Base-by-base conservation (phyloP, 2,113 vertebrate genomes). In the Tretioscincus oriximinensis region DNA sequence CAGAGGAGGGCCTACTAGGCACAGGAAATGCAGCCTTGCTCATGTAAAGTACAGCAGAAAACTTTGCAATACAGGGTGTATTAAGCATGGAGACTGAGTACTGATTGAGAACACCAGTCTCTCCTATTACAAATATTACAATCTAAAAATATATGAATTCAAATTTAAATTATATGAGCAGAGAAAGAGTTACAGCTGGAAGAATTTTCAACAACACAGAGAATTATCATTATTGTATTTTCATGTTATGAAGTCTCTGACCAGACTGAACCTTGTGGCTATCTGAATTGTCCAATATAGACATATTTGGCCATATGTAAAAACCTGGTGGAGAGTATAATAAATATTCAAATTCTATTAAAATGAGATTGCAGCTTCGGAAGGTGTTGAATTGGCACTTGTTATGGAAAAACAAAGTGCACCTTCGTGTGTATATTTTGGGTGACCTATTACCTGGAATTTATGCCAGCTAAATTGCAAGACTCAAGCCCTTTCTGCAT, bases 1-100 rank as follows among this genome's bases (percentile, higher is more conserved):
- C 90, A 87, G 81, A 31, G 88, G 91, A 84, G 87, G 92, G 85
- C 89, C 87, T 2, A 35, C 29, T 85, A 45, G 0, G 14, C 31
- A 22, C 14, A 58, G 45, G 7, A 22, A 85, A 21, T 54, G 1
- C 1, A 12, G 0, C 26, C 7, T 66, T 49, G 2, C 2, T 35
- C n/a, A 12, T 4, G 51, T n/a, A 77, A n/a, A n/a, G n/a, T 16
- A 0, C 0, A 28, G 1, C 76, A 1, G 11, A 29, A 1, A 12
- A 9, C 4, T 9, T n/a, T 9, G 1, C 10, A 35, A 75, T 10
- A 28, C 5, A 21, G 1, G 47, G 31, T 71, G 24, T 71, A 28
- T 63, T 71, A 45, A 31, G 63, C 28, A 45, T 11, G 45, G 5
- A 77, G 26, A 22, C 28, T 31, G 21, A 54, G 47, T 35, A 29